Evolutionary conservation across 2,113 vertebrate species (phyloP).

Genomic region (Onychorhynchus coronatus): DNA sequence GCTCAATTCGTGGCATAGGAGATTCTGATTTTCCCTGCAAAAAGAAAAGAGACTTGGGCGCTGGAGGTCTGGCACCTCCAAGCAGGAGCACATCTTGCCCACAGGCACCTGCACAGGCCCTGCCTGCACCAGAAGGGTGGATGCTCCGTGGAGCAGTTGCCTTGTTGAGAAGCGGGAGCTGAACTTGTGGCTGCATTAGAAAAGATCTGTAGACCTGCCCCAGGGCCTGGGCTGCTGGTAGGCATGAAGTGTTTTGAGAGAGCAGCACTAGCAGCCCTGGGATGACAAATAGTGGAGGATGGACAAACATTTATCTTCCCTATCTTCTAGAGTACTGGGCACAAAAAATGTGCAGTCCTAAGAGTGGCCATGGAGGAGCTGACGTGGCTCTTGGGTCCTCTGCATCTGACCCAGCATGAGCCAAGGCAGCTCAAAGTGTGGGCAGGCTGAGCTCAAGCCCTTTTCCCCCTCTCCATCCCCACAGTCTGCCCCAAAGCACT

Average conservation of each 20-base stretch:
- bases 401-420: not conserved
- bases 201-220: not conserved
- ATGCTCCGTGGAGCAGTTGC: not conserved
- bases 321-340: not conserved
- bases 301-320: not conserved
- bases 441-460: not conserved
- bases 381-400: not conserved
- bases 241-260: not conserved
- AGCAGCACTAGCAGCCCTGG: not conserved
- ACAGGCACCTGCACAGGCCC: not conserved
- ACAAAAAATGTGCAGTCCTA: not conserved
- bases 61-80: not conserved
- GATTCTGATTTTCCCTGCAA: not conserved
- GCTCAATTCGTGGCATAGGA: not conserved
- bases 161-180: not conserved
- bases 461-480: not conserved
- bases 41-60: not conserved
- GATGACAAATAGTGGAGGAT: not conserved
- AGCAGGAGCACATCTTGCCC: not conserved
- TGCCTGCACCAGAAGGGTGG: not conserved
- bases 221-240: not conserved
- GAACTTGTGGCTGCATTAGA: not conserved
- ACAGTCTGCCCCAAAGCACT: not conserved
- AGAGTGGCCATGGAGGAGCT: not conserved
- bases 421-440: not conserved